phyloP scores from a whole-genome alignment of 2,888 invertebrate genomes.

The Hermaeophaga mercurialis region DNA sequence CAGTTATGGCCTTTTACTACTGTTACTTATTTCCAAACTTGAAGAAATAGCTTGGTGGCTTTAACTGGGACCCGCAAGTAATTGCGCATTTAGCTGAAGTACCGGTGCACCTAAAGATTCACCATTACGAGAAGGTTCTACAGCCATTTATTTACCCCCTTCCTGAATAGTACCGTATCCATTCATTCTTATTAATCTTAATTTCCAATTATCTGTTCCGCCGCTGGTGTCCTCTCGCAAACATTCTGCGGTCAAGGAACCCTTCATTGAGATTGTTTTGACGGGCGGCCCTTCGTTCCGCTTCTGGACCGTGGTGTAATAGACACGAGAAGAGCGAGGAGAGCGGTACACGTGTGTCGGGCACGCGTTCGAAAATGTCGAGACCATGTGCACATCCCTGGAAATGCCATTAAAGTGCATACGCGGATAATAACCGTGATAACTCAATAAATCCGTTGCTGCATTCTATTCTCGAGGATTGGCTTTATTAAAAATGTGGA shows the following conservation, averaged over 20 bases:
- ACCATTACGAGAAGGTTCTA: too few relatives aligned
- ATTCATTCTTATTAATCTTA: too few relatives aligned
- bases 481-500: slow-evolving; percentile 32
- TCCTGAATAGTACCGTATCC: too few relatives aligned
- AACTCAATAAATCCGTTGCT: slow-evolving; percentile 31
- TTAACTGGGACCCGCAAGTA: too few relatives aligned
- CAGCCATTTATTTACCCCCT: too few relatives aligned
- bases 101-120: too few relatives aligned
- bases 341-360: slow-evolving; percentile 23
- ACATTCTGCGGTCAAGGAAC: slow-evolving; percentile 21
- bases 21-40: too few relatives aligned
- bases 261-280: slow-evolving; percentile 32
- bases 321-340: background rate
- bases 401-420: slow-evolving; percentile 38
- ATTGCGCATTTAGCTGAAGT: too few relatives aligned
- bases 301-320: slow-evolving; percentile 7
- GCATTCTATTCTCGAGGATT: slow-evolving; percentile 17
- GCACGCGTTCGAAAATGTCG: slow-evolving; percentile 27
- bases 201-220: background rate
- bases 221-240: background rate
- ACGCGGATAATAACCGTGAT: slow-evolving; percentile 35
- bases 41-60: too few relatives aligned
- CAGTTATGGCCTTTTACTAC: too few relatives aligned
- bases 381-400: slow-evolving; percentile 31
- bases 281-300: slow-evolving; percentile 26